These are phyloP conservation scores for Asteroscopus sphinx DNA, from an alignment of 2,888 invertebrate genomes.

Conservation along the genomic window DNA sequence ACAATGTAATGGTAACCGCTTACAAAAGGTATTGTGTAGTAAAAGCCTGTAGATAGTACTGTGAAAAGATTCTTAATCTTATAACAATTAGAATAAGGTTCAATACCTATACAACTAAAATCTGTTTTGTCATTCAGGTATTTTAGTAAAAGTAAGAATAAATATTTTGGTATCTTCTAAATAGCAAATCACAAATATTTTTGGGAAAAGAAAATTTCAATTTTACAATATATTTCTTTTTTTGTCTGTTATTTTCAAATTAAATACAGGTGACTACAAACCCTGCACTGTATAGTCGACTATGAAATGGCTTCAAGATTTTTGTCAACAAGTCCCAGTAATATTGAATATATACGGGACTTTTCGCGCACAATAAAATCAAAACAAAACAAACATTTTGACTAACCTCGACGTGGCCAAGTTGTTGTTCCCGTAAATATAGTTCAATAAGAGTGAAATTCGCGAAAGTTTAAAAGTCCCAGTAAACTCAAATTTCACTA, in stretches of 20 bases:
- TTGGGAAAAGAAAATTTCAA: conserved; percentile 16
- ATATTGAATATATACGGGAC: no score
- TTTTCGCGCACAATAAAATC: no score
- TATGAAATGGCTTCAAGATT: no score
- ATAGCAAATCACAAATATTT: background rate
- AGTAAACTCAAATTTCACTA: no score
- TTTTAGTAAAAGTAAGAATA: conserved; percentile 13
- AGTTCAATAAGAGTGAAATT: no score
- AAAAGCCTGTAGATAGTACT: conserved; percentile 13
- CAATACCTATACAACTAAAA: conserved; percentile 11
- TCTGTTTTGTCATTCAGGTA: conserved; percentile 7
- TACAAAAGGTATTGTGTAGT: conserved; percentile 16
- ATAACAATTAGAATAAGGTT: conserved; percentile 14
- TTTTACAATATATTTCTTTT: conserved; percentile 10
- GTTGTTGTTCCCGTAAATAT: no score
- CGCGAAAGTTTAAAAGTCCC: no score
- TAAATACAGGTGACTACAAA: background rate
- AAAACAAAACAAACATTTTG: no score
- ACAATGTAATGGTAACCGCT: conserved; percentile 34
- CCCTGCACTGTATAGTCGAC: conserved; percentile 12
- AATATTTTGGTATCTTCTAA: conserved; percentile 11
- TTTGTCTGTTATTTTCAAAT: conserved; percentile 5
- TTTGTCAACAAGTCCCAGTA: no score
- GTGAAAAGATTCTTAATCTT: conserved; percentile 21
- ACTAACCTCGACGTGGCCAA: no score